These are phyloP conservation scores for Rhegmatorhina hoffmannsi DNA, from an alignment of 2,113 vertebrate genomes.

Conservation along the genomic window DNA sequence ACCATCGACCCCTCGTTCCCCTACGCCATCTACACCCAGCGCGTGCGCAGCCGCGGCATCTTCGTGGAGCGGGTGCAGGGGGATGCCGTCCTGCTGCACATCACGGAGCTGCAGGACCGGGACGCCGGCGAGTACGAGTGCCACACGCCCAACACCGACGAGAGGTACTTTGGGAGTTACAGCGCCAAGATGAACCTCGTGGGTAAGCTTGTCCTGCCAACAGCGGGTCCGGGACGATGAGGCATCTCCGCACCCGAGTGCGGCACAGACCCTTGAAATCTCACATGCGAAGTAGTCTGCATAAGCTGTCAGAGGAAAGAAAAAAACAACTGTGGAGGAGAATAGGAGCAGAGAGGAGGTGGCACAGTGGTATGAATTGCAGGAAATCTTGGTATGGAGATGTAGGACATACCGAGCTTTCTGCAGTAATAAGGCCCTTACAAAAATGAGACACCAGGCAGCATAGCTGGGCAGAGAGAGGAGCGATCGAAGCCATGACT, in stretches of 20 bases:
- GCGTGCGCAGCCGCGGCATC: slow-evolving; percentile 86
- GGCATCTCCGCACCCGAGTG: rapidly evolving
- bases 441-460: neutral
- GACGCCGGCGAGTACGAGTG: slow-evolving; percentile 86
- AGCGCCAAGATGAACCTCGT: slow-evolving; percentile 85
- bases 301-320: neutral
- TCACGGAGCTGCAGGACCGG: slow-evolving; percentile 85
- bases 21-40: slow-evolving; percentile 87
- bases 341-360: neutral
- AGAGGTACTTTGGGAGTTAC: slow-evolving; percentile 75
- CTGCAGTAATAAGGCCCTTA: neutral
- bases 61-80: slow-evolving; percentile 86
- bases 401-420: neutral
- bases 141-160: slow-evolving; percentile 70
- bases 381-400: rapidly evolving
- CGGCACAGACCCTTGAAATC: rapidly evolving
- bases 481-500: neutral
- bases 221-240: rapidly evolving
- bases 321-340: neutral
- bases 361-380: neutral
- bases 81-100: slow-evolving; percentile 84
- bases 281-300: rapidly evolving
- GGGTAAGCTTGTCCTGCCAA: slow-evolving; percentile 75
- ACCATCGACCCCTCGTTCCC: slow-evolving; percentile 87
- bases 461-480: neutral